A percentile compares a stretch with the other conserved stretches of the same genome.
Conservation (phyloP, 2,888 invertebrate genomes). For the Elysia crispata region DNA sequence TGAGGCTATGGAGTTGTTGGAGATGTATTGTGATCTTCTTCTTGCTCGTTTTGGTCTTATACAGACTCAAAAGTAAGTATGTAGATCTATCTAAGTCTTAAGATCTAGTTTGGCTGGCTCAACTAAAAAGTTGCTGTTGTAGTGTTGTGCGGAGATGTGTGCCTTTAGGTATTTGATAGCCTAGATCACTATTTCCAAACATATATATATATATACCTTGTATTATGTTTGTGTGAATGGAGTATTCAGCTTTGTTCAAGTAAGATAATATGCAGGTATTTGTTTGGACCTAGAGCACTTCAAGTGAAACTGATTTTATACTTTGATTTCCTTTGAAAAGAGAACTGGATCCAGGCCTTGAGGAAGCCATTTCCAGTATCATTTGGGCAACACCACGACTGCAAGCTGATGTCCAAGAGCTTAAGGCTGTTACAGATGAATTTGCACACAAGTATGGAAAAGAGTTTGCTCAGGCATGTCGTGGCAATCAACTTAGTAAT, state of each 20-base stretch:
- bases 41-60: constrained; percentile 97
- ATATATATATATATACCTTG: no score
- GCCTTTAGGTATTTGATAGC: no score
- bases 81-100: no score
- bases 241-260: no score
- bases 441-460: constrained; percentile 95
- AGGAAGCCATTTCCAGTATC: constrained; percentile 96
- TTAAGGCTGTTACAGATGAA: constrained; percentile 90
- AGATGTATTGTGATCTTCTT: constrained; percentile 99
- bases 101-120: no score
- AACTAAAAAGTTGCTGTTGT: no score
- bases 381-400: constrained; percentile 98
- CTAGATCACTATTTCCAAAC: no score
- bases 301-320: no score
- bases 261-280: no score
- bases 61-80: constrained; percentile 79
- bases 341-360: constrained; percentile 92
- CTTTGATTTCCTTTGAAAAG: constrained; percentile 72
- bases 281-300: no score
- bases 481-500: constrained; percentile 87
- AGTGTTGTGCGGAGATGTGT: no score
- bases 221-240: no score
- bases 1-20: constrained; percentile 98
- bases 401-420: constrained; percentile 82
- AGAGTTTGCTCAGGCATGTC: constrained; percentile 89